Evolutionary conservation across 1,140 invertebrate genomes (phyloP).

Genomic region (Grapholita molesta): DNA sequence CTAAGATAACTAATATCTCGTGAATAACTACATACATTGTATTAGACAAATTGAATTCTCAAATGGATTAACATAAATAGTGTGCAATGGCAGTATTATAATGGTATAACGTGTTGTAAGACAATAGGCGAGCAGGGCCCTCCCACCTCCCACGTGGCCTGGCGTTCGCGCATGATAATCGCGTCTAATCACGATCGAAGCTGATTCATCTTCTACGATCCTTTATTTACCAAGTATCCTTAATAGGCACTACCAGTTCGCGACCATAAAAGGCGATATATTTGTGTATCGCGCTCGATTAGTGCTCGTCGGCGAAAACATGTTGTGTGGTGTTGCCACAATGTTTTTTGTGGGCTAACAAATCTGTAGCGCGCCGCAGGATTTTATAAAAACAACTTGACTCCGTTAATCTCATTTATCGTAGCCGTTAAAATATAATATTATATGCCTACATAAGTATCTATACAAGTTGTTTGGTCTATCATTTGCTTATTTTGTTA

Average conservation of each 20-base stretch:
- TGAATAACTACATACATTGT: slow-evolving; percentile 47
- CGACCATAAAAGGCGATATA: slow-evolving; percentile 72
- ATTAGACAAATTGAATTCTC: slow-evolving; percentile 68
- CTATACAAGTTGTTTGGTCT: too few species aligned
- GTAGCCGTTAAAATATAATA: too few species aligned
- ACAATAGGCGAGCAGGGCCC: slow-evolving; percentile 59
- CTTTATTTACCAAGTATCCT: slow-evolving; percentile 68
- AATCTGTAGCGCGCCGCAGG: too few species aligned
- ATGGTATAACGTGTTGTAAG: slow-evolving; percentile 66
- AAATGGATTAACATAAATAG: slow-evolving; percentile 69
- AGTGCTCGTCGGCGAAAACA: slow-evolving; percentile 57
- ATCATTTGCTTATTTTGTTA: too few species aligned
- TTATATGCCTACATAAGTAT: too few species aligned
- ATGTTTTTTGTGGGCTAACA: neutral
- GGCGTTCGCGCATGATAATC: slow-evolving; percentile 68
- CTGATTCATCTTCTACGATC: slow-evolving; percentile 66
- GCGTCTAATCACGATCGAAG: slow-evolving; percentile 71
- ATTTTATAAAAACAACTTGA: too few species aligned
- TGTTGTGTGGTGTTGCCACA: neutral
- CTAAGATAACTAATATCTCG: slow-evolving; percentile 44
- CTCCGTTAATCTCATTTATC: too few species aligned
- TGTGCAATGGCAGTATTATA: slow-evolving; percentile 65
- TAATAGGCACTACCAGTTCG: slow-evolving; percentile 46
- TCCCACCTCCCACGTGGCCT: slow-evolving; percentile 65
- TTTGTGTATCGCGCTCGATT: slow-evolving; percentile 73